Evolutionary conservation across 2,888 invertebrate species (phyloP).

Genomic region (Trachelus stipa): DNA sequence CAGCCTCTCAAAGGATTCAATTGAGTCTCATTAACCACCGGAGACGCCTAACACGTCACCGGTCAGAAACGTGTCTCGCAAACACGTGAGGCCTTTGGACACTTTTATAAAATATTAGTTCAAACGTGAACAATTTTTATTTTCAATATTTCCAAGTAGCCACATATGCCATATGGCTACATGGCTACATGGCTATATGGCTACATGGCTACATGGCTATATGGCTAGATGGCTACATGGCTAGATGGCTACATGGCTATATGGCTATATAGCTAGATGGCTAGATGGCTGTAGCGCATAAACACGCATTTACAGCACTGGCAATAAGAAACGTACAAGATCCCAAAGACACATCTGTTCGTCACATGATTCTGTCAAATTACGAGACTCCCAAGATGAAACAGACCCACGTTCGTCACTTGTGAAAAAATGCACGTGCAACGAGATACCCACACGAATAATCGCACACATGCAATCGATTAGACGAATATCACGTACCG

Average conservation of each 20-base stretch:
- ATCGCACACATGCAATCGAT: background rate
- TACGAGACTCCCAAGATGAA: background rate
- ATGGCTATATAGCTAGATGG: no score
- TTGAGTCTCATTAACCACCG: background rate
- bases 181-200: no score
- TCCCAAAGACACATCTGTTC: background rate
- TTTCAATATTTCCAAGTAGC: no score
- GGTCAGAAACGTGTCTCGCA: background rate
- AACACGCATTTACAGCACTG: no score
- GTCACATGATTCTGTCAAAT: background rate
- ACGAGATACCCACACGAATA: background rate
- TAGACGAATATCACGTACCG: background rate
- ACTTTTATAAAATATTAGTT: no score
- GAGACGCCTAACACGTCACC: constrained; percentile 1
- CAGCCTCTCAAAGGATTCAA: background rate
- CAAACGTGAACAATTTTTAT: no score
- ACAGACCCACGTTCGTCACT: background rate
- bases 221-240: no score
- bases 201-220: no score
- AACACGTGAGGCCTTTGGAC: no score
- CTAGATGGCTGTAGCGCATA: no score
- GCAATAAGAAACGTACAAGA: background rate
- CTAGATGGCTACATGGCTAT: no score
- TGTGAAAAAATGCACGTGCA: background rate
- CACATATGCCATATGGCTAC: no score